Base-by-base conservation (phyloP, 2,797 vertebrate genomes). In the Centropyge bicolor region DNA sequence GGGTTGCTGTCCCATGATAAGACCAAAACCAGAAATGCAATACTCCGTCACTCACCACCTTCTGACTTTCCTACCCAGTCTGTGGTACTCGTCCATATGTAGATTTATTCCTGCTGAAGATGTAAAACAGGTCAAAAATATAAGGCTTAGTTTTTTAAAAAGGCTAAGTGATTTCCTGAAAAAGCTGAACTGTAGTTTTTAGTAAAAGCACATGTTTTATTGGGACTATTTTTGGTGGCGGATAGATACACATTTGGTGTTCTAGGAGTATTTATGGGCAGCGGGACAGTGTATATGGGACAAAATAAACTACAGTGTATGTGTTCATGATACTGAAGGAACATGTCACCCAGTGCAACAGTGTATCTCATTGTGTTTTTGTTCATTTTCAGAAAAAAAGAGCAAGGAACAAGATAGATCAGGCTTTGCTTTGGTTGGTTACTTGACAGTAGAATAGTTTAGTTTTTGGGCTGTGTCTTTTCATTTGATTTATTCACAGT, bases 381-480 rank as follows among this genome's bases (percentile, higher is more conserved):
- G 10, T 40, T 40, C 6, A 5, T 16, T 38, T 66, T 70, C 7
- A 1, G 17, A 24, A 41, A 14, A 7, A 17, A 22, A 41, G 20
- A 45, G 17, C 24, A 11, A 62, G 36, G 8, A 27, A 43, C 38
- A 41, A 54, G 17, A 31, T 2, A 7, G 5, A 51, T 22, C 46
- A 27, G 35, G 6, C n/a, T 49, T 46, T 49, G 4, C 2, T 31
- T 31, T 31, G n/a, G n/a, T n/a, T n/a, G 24, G 10, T 3, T 46
- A 27, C 8, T 41, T n/a, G 17, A 13, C 27, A 8, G 14, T 12
- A 6, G 20, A 9, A 24, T 36, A n/a, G 6, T 49, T 38, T 5
- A 38, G 24, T 71, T 60, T 31, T 24, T 70, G 12, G 14, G 19
- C 41, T 65, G 38, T 24, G 64, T 35, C 27, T 61, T 67, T 46